Evolutionary conservation across 2,113 vertebrate species (phyloP).

Genomic region (Coreoperca whiteheadi): DNA sequence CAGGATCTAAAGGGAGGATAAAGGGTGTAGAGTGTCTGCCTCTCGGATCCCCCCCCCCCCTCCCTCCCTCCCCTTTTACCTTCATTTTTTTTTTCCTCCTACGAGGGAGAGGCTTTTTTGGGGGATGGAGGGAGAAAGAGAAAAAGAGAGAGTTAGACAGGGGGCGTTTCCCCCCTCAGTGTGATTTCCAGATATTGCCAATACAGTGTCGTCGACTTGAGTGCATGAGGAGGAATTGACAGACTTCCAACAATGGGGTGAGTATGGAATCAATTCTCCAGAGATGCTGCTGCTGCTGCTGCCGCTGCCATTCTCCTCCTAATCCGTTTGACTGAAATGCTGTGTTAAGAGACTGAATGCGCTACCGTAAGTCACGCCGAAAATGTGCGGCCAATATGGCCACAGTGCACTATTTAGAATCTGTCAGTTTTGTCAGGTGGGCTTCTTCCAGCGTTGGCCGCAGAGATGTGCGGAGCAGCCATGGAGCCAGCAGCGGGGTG

Average conservation of each 20-base stretch:
- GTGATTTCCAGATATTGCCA: slow-evolving; percentile 79
- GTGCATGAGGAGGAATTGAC: slow-evolving; percentile 66
- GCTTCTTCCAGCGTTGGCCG: slow-evolving; percentile 48
- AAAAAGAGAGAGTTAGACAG: slow-evolving; percentile 64
- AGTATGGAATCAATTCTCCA: slow-evolving; percentile 65
- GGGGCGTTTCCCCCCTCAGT: slow-evolving; percentile 77
- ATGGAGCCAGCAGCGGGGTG: slow-evolving; percentile 5
- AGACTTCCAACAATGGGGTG: slow-evolving; percentile 80
- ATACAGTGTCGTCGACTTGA: slow-evolving; percentile 68
- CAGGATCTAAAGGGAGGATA: slow-evolving; percentile 76
- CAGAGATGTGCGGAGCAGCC: slow-evolving; percentile 10
- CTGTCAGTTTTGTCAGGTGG: slow-evolving; percentile 62
- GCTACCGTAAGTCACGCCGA: slow-evolving; percentile 40
- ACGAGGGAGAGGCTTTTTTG: slow-evolving; percentile 42
- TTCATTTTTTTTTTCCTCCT: slow-evolving; percentile 48
- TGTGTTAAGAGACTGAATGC: slow-evolving; percentile 63
- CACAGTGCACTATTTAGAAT: slow-evolving; percentile 21
- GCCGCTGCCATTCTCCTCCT: slow-evolving; percentile 18
- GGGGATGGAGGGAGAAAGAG: slow-evolving; percentile 49
- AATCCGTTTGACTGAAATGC: slow-evolving; percentile 56
- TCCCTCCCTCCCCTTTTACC: slow-evolving; percentile 30
- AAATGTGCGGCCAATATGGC: slow-evolving; percentile 67
- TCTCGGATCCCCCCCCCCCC: slow-evolving; percentile 77
- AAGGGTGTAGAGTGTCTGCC: slow-evolving; percentile 70
- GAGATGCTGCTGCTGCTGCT: slow-evolving; percentile 24